Evolutionary conservation across 2,113 vertebrate species (phyloP), one percentile per base, ranked within the genome.

Genomic region (Brachionichthys hirsutus): DNA sequence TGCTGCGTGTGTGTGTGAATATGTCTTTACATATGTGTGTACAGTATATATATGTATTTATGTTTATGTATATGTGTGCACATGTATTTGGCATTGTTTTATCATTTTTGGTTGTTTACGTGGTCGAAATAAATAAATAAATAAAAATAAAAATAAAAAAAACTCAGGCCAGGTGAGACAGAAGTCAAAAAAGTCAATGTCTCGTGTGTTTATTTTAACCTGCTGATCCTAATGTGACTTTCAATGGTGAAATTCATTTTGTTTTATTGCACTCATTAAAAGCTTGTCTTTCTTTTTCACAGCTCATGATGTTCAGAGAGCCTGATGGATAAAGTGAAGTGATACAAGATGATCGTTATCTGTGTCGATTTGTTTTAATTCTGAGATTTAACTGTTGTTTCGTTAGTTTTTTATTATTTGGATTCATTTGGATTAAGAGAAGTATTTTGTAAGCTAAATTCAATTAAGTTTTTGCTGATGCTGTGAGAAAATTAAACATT

Each of bases 151-250:
- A n/a, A n/a, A n/a, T n/a, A n/a, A n/a, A n/a, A n/a, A n/a, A n/a
- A n/a, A 56, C 89, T 4, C 89, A 90, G 60, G 87, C 73, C 87
- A 90, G 90, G 89, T 92, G 35, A 62, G 34, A 30, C 44, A 30
- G 2, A 60, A 7, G 2, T 9, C 11, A 1, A 9, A 10, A 14
- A 8, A 34, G 10, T 38, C 9, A 1, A 18, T 34, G 13, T 35
- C 34, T 35, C n/a, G 45, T n/a, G n/a, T n/a, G n/a, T n/a, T 36
- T 12, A 12, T 18, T n/a, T 47, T 5, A 18, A 35, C 2, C 0
- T 2, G 36, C 18, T 70, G 45, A 67, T 45, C n/a, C n/a, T n/a
- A n/a, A n/a, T n/a, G n/a, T 10, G 12, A 0, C 35, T 9, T 66
- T 9, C n/a, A n/a, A n/a, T n/a, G n/a, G n/a, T n/a, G n/a, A n/a